Base-by-base conservation (phyloP, 2,888 invertebrate species). In the Andricus quercusramuli region DNA sequence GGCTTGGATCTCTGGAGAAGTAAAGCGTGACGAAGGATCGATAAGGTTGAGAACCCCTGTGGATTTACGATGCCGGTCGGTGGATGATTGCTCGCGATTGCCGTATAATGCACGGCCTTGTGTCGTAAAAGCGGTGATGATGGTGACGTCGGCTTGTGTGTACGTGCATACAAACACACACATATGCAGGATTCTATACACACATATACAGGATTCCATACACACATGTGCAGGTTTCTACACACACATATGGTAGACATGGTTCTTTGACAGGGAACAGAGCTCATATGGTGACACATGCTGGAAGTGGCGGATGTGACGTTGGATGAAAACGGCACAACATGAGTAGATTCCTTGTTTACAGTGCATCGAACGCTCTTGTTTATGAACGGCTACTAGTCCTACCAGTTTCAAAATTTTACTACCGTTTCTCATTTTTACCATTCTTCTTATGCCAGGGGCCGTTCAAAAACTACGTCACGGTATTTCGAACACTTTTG, bases 81-180 rank as follows among this genome's bases (percentile, higher is more conserved):
- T 86, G 89, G 90, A 91, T 91, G 92, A 92, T 92, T 91, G 91
- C 90, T 89, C 88, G 89, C 90, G 91, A 92, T 92, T 91, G 90
- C 86, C 89, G 89, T 89, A 88, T 90, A 90, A 90, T 88, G 90
- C 91, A 90, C 91, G 92, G 90, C 92, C 92, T 92, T 92, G 92
- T 88, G 90, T 92, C 92, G 90, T 92, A 92, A 92, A 92, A 86
- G 77, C 85, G 86, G 70, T 79, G 85, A 84, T 83, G 84, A 84
- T 88, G 89, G 86, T 87, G 86, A 88, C 86, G 88, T 82, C 83
- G 83, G 80, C 83, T 84, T 83, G 81, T 83, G 85, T 84, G 84
- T 86, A 86, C 83, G 78, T 82, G 82, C 85, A 85, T 84, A 74
- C 80, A 66, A 11, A 13, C 85, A 85, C 84, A 77, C 47, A 20